Evolutionary conservation across 92 coral and sea anemone species (phyloP).

Genomic region (Porites cylindrica): DNA sequence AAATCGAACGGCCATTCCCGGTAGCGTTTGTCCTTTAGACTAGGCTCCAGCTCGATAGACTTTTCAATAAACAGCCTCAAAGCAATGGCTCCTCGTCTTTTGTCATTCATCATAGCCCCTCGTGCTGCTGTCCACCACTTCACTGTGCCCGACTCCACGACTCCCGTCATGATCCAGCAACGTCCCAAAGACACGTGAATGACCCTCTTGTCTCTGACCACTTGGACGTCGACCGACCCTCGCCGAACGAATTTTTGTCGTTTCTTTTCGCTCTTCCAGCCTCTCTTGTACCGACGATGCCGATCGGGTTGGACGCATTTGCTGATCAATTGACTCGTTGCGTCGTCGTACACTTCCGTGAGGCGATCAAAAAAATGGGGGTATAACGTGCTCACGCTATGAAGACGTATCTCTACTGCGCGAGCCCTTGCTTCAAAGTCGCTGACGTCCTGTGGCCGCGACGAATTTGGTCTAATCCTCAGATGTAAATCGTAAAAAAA

Average conservation of each 20-base stretch:
- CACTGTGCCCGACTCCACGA: background rate
- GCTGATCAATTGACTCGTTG: background rate
- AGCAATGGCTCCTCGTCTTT: background rate
- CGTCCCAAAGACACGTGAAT: background rate
- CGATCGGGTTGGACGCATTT: constrained; percentile 18
- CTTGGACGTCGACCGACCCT: background rate
- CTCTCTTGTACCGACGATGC: background rate
- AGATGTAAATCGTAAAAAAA: background rate
- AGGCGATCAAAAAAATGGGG: background rate
- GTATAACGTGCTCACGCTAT: background rate
- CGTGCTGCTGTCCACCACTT: background rate
- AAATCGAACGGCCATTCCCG: background rate
- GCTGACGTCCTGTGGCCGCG: background rate
- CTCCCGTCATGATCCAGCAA: constrained; percentile 32
- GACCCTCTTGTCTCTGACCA: background rate
- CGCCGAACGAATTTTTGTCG: too few relatives aligned
- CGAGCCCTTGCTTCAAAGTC: background rate
- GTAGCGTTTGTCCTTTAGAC: background rate
- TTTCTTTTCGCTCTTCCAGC: too few relatives aligned
- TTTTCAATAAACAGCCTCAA: background rate
- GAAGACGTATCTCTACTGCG: constrained; percentile 6
- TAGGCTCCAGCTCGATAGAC: background rate
- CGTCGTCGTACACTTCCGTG: background rate
- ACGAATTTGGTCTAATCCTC: background rate
- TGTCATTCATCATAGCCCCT: background rate